Base-by-base conservation (phyloP, 2,797 vertebrate genomes). In the Anguilla marmorata region DNA sequence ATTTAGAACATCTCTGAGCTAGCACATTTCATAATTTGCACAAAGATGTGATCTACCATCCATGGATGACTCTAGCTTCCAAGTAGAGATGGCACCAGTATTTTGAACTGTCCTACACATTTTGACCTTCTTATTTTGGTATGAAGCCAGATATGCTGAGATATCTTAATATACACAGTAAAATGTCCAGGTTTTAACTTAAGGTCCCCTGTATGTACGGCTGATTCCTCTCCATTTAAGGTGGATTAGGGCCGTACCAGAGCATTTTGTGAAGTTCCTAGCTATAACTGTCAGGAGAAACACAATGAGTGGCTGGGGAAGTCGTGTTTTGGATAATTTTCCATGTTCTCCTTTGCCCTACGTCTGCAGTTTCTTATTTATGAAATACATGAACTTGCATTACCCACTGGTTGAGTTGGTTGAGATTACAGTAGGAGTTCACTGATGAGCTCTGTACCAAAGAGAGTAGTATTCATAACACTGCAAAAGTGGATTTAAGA, bases 61-160 rank as follows among this genome's bases (percentile, higher is more conserved):
- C 92, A 93, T 86, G 89, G 88, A 92, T 94, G 93, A 92, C 91
- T 91, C 92, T 52, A 86, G 91, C 92, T 93, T 95, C 93, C 92
- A 90, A 33, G 90, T 82, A 50, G 91, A 92, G 92, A 93, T 45
- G 88, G 92, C 89, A 92, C 90, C 89, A 93, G 92, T 92, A 92
- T 92, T 95, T 95, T 95, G 93, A 96, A 94, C 93, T 95, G 92
- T 91, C 92, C 92, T 87, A n/a, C 92, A 93, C 88, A 94, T 95
- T 95, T 93, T 92, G 91, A 93, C 95, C 2, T 95, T 92, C 91
- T 86, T 91, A 90, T 91, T 88, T 90, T 92, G 92, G 94, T 95
- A 94, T 95, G 95, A 95, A 95, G 94, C 92, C 89, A 94, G 93
- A 94, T 92, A 12, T 92, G 52, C 89, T 91, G 94, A 95, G 72